These are phyloP conservation scores for Palythoa caribaeorum DNA, from an alignment of 92 coral and sea anemone genomes.

Conservation along the genomic window DNA sequence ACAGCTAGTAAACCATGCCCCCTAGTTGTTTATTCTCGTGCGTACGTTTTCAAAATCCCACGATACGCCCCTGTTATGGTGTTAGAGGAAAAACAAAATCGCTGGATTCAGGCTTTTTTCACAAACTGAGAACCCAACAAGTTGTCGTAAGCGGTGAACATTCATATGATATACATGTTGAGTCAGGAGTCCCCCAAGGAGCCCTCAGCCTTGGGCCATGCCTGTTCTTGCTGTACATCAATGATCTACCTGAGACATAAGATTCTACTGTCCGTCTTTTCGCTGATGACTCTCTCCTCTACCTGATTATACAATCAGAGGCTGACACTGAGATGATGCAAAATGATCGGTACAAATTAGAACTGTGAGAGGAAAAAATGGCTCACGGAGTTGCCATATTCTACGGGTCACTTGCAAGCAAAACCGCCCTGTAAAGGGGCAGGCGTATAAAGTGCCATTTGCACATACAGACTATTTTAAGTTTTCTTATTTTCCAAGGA, in stretches of 20 bases:
- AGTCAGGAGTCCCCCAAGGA: not conserved
- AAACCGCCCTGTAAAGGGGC: not conserved
- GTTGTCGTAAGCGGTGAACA: conserved; percentile 15
- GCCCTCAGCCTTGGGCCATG: conserved; percentile 17
- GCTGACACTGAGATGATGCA: conserved; percentile 17
- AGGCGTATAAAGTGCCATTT: too few relatives aligned
- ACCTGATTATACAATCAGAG: conserved; percentile 30
- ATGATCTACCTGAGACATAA: conserved; percentile 29
- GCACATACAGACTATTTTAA: too few relatives aligned
- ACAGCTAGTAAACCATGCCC: conserved; percentile 41
- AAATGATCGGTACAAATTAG: conserved; percentile 21
- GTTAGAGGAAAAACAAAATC: conserved; percentile 22
- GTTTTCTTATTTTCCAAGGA: too few relatives aligned
- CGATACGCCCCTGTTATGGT: not conserved
- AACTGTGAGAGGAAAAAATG: conserved; percentile 40
- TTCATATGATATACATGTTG: not conserved
- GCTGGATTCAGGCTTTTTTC: conserved; percentile 36
- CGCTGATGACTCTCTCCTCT: conserved; percentile 34
- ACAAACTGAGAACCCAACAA: not conserved
- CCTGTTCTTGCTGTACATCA: conserved; percentile 16
- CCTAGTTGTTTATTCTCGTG: too few relatives aligned
- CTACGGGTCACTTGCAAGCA: not conserved
- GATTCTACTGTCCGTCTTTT: conserved; percentile 27
- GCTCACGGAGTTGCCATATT: conserved; percentile 19
- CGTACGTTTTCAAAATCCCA: too few relatives aligned